Base-by-base conservation (phyloP, 1,140 invertebrate genomes). In the Drosophila parabipectinata region DNA sequence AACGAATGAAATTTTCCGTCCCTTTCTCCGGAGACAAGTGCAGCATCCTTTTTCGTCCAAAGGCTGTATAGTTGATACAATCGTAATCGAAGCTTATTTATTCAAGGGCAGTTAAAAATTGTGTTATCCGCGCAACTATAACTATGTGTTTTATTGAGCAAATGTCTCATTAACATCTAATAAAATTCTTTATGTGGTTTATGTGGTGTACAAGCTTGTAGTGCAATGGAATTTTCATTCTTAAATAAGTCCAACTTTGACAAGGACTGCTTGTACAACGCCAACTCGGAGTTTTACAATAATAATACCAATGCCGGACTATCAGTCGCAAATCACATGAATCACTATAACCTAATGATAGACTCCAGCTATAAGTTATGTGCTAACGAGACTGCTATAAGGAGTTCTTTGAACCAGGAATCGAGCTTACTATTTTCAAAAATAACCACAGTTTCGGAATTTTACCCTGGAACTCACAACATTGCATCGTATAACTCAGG, bases 161-260 rank as follows among this genome's bases (percentile, higher is more conserved):
- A 37, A 83, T 80, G 74, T 85, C 55, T 66, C 48, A 53, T 55
- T 53, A 62, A 50, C 55, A 15, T 34, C 56, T 44, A 58, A n/a
- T 78, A 59, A 80, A 78, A 75, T 71, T 63, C 50, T 52, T 61
- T 57, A 48, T 66, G 55, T 73, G 72, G 61, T 51, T 30, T 0
- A 44, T 44, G 37, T 41, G 28, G 21, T 72, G 21, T 39, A 37
- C n/a, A 45, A 32, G 24, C 45, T 24, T 14, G 45, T 50, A 44
- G 64, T 82, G 83, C 78, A 72, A 85, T 85, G 82, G 82, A 85
- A 87, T 85, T 85, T 88, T 82, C 82, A 82, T 78, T 82, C 57
- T 61, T 87, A 50, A 85, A 82, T 56, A 82, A 82, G 72, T 52
- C 83, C 39, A 88, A 58, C 62, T 88, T 82, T 52, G 82, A 85